These are phyloP conservation scores for Platycheirus albimanus DNA, from an alignment of 2,888 invertebrate species.

Conservation along the genomic window DNA sequence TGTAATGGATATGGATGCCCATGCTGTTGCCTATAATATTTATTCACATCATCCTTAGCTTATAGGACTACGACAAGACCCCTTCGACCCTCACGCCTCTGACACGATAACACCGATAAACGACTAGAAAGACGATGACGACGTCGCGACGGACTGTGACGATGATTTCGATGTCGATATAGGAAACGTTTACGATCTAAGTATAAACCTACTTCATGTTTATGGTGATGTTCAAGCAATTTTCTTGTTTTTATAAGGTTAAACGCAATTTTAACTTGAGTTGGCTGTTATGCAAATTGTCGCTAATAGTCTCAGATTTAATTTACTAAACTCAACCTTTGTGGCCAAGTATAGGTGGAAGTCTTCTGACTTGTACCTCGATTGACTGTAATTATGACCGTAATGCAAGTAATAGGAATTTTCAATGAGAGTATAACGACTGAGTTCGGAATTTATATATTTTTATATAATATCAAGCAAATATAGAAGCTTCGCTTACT, in stretches of 20 bases:
- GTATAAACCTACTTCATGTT: constrained; percentile 42
- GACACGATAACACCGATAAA: constrained; percentile 4
- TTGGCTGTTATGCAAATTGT: constrained; percentile 61
- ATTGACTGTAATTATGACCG: constrained; percentile 22
- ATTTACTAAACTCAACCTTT: constrained; percentile 18
- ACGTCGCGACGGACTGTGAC: not conserved
- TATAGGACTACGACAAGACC: constrained; percentile 14
- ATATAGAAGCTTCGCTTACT: too few species aligned
- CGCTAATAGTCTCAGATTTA: constrained; percentile 24
- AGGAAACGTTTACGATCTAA: constrained; percentile 26
- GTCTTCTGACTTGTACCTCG: not conserved
- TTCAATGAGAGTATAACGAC: constrained; percentile 1
- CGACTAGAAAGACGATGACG: not conserved
- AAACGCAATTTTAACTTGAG: constrained; percentile 55
- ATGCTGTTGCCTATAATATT: constrained; percentile 34
- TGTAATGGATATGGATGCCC: constrained; percentile 18
- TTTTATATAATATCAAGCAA: too few species aligned
- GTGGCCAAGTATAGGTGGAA: not conserved
- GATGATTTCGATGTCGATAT: constrained; percentile 15
- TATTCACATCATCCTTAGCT: constrained; percentile 20
- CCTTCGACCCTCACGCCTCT: constrained; percentile 6
- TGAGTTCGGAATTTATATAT: too few species aligned
- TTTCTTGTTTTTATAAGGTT: constrained; percentile 60
- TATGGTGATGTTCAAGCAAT: constrained; percentile 40
- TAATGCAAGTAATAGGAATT: constrained; percentile 14